Percentiles rank a stretch among this genome's conserved stretches.
Conservation (phyloP, 2,888 invertebrate species). For the Caenorhabditis panamensis region DNA sequence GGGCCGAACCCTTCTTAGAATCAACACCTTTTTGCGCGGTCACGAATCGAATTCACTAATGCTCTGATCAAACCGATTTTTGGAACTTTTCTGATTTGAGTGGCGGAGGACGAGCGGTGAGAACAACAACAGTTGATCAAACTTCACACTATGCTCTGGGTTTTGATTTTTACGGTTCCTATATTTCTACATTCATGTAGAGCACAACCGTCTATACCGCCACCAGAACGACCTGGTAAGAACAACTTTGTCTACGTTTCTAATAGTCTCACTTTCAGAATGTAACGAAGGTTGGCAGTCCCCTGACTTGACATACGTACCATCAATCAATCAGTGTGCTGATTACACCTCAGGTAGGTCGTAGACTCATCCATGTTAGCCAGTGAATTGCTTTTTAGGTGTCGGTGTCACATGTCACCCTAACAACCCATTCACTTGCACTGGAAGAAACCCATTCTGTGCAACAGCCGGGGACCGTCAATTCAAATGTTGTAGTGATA, state of each 20-base stretch:
- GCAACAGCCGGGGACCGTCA: conserved; percentile 62
- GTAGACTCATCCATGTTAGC: too few species aligned
- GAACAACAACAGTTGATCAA: conserved; percentile 5
- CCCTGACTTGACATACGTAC: conserved; percentile 72
- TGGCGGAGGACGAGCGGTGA: conserved; percentile 3
- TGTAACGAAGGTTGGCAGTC: conserved; percentile 74
- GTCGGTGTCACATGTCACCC: conserved; percentile 70
- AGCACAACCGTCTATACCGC: conserved; percentile 66
- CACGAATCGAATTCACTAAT: conserved; percentile 55
- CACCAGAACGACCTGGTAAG: conserved; percentile 70
- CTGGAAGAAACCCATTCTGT: conserved; percentile 76
- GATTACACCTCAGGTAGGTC: conserved; percentile 66
- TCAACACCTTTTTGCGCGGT: conserved; percentile 62
- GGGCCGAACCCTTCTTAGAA: conserved; percentile 21
- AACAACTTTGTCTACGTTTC: neutral
- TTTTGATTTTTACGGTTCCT: conserved; percentile 8
- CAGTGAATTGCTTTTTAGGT: conserved; percentile 29
- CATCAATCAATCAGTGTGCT: conserved; percentile 68
- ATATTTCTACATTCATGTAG: conserved; percentile 12
- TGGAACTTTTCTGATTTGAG: conserved; percentile 35
- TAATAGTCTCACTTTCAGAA: conserved; percentile 38
- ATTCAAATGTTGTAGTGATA: conserved; percentile 74
- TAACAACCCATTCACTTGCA: conserved; percentile 70
- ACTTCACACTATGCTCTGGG: conserved; percentile 34
- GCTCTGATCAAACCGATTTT: conserved; percentile 53